Evolutionary conservation across 2,888 invertebrate genomes (phyloP).

Genomic region (Pristionchus arcanus): DNA sequence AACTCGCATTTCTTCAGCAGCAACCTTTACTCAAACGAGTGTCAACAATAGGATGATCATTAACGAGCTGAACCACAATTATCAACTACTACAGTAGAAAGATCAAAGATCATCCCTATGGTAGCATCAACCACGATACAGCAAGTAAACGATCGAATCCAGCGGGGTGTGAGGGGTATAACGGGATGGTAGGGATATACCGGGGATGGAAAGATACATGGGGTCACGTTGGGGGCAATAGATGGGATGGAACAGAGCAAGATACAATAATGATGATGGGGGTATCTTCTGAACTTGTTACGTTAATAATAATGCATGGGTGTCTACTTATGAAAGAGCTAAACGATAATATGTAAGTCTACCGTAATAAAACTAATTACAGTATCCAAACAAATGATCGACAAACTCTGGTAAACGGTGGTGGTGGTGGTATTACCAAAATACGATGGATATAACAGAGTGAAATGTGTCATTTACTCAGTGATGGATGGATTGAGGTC

Average conservation of each 20-base stretch:
- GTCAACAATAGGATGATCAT: slow-evolving; percentile 41
- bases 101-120: slow-evolving; percentile 15
- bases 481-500: slow-evolving; percentile 30
- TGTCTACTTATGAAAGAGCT: not conserved
- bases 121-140: slow-evolving; percentile 31
- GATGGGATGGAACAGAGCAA: not conserved
- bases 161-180: slow-evolving; percentile 17
- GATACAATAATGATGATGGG: not conserved
- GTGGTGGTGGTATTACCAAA: slow-evolving; percentile 31
- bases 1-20: slow-evolving; percentile 13
- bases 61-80: slow-evolving; percentile 29
- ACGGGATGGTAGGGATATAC: slow-evolving; percentile 41
- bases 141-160: slow-evolving; percentile 2
- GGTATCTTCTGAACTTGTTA: not conserved
- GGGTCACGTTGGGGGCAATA: slow-evolving; percentile 16
- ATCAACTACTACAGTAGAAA: slow-evolving; percentile 23
- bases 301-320: not conserved
- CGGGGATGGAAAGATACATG: slow-evolving; percentile 47
- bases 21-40: slow-evolving; percentile 52
- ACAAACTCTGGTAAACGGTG: not conserved
- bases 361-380: not conserved
- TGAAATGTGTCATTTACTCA: slow-evolving; percentile 45
- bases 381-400: not conserved
- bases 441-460: slow-evolving; percentile 16
- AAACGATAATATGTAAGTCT: not conserved